A percentile compares a stretch with the other conserved stretches of the same genome.
Evolutionary conservation across 2,113 vertebrate species (phyloP).

Genomic region (Ochotona curzoniae): DNA sequence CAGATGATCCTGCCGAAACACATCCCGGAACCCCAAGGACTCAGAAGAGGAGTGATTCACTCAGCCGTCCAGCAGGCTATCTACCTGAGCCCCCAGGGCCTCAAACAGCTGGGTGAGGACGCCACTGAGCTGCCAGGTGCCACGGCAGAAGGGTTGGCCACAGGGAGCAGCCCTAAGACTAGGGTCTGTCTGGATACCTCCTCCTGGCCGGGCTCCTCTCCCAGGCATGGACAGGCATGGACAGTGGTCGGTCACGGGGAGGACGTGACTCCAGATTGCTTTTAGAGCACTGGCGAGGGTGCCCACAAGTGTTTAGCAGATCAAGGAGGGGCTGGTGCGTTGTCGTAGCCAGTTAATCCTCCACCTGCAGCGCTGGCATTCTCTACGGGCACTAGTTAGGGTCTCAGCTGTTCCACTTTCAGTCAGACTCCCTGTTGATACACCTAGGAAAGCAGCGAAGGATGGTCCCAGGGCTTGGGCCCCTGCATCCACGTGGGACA

Average conservation of each 20-base stretch:
- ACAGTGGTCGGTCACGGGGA: background rate
- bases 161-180: background rate
- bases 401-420: no score
- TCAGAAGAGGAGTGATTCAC: background rate
- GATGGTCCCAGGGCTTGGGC: no score
- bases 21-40: background rate
- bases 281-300: background rate
- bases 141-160: background rate
- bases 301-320: no score
- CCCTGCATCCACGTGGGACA: no score
- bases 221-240: background rate
- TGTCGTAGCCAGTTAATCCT: no score
- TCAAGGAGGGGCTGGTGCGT: no score
- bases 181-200: background rate
- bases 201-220: background rate
- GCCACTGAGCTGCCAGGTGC: background rate
- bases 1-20: background rate
- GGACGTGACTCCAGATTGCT: slow-evolving; percentile 30
- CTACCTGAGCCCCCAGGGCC: no score
- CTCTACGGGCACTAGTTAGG: no score
- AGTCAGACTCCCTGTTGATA: no score
- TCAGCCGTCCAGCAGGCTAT: background rate
- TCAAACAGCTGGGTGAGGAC: no score
- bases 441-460: no score
- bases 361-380: no score